phyloP scores from a whole-genome alignment of 2,888 invertebrate genomes.

The Andrena chrysosceles region DNA sequence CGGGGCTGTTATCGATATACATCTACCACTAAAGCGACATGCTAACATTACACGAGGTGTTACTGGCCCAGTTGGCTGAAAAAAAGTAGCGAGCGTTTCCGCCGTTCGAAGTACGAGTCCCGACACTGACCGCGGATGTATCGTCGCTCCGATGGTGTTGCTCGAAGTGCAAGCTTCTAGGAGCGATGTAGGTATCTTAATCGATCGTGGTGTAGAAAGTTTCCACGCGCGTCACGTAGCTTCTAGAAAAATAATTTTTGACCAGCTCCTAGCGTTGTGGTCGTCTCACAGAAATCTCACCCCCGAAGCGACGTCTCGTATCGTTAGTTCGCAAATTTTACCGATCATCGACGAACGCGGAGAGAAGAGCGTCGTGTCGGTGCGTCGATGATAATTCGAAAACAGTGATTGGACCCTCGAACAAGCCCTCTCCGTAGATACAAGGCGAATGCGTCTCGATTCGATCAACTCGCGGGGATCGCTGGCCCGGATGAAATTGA shows the following conservation, averaged over 20 bases:
- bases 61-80: not conserved
- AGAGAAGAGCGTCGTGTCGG: not conserved
- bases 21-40: slow-evolving; percentile 52
- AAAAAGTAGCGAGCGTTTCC: slow-evolving; percentile 10
- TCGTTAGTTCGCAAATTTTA: not conserved
- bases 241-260: slow-evolving; percentile 48
- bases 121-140: not conserved
- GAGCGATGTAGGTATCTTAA: not conserved
- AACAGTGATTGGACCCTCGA: slow-evolving; percentile 68
- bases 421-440: slow-evolving; percentile 48
- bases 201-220: slow-evolving; percentile 2
- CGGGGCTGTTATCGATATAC: slow-evolving; percentile 12
- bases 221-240: not conserved
- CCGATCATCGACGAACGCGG: not conserved
- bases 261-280: not conserved
- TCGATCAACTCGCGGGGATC: not conserved
- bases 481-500: no score
- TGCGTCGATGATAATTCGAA: slow-evolving; percentile 39
- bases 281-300: slow-evolving; percentile 3
- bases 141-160: not conserved
- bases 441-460: not conserved
- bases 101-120: no score
- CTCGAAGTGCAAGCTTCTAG: not conserved
- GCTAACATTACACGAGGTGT: slow-evolving; percentile 15
- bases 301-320: not conserved